Base-by-base conservation (phyloP, 2,888 invertebrate species). In the Epinotia ramella region DNA sequence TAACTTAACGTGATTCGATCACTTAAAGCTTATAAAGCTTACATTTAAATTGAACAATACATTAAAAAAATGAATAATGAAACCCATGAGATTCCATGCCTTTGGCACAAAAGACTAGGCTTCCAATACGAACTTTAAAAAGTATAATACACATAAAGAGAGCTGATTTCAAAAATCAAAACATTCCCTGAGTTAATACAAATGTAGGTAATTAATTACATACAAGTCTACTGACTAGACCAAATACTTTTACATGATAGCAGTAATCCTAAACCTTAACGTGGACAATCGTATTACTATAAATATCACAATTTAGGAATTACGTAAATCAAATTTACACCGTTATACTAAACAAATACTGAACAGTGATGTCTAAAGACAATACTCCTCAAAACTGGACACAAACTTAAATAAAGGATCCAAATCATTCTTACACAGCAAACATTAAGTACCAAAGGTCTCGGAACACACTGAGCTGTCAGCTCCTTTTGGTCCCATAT, bases 261-360 rank as follows among this genome's bases (percentile, higher is more conserved):
- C 67, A 62, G 24, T 86, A 73, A 72, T 73, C 69, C 78, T 76
- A 74, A 60, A 79, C 79, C 80, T 83, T 81, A 80, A 82, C 84
- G 89, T 80, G 84, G 84, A 84, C 87, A 87, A 86, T 90, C 87
- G 88, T 91, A 89, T 89, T 87, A 85, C 86, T 89, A 88, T 57
- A 67, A 71, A 76, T 93, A 94, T 94, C 93, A 94, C 93, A 94
- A 90, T 89, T 89, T 91, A 93, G 94, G 94, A 94, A 93, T 92
- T 84, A 89, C 93, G 92, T 81, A 87, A 84, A 81, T 82, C 68
- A 63, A 11, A 79, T 81, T 83, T 82, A 87, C 91, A 91, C 89
- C 74, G 75, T 24, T 81, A 83, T 77, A 80, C 79, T 82, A 79
- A 79, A 76, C 18, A 81, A 87, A 90, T 90, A 91, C 89, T 89